Evolutionary conservation across 2,113 vertebrate species (phyloP).

Genomic region (Mustelus asterias): DNA sequence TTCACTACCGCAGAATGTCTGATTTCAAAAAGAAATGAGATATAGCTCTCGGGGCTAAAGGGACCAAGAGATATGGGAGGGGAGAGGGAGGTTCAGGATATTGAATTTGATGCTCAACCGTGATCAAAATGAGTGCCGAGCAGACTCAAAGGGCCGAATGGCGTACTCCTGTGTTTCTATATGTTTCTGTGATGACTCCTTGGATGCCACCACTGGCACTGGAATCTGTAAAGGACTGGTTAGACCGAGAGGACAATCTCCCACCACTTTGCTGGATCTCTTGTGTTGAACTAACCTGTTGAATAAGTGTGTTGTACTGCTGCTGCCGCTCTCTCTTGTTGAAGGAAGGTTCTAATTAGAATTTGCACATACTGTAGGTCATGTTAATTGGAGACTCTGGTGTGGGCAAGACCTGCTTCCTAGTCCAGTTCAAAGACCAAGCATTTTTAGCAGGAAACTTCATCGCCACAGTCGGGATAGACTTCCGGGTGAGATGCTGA

Average conservation of each 20-base stretch:
- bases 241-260: neutral
- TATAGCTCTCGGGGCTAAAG: too few relatives aligned
- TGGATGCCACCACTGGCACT: neutral
- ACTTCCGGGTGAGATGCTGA: conserved; percentile 88
- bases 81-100: too few relatives aligned
- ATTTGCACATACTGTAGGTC: conserved; percentile 62
- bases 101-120: too few relatives aligned
- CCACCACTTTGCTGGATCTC: conserved; percentile 16
- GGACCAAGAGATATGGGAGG: too few relatives aligned
- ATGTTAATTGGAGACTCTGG: conserved; percentile 97
- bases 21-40: too few relatives aligned
- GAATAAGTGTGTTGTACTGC: conserved; percentile 13
- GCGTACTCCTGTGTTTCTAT: too few relatives aligned
- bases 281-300: neutral
- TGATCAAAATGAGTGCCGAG: too few relatives aligned
- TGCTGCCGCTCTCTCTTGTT: neutral
- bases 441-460: conserved; percentile 92
- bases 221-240: neutral
- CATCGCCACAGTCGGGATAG: conserved; percentile 98
- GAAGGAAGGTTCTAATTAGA: conserved; percentile 23
- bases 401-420: conserved; percentile 95
- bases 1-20: too few relatives aligned
- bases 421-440: conserved; percentile 91
- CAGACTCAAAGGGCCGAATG: too few relatives aligned
- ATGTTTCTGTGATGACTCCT: neutral